Evolutionary conservation across 2,113 vertebrate genomes (phyloP), one percentile per base, ranked within the genome.

Genomic region (Sinosuthora webbiana): DNA sequence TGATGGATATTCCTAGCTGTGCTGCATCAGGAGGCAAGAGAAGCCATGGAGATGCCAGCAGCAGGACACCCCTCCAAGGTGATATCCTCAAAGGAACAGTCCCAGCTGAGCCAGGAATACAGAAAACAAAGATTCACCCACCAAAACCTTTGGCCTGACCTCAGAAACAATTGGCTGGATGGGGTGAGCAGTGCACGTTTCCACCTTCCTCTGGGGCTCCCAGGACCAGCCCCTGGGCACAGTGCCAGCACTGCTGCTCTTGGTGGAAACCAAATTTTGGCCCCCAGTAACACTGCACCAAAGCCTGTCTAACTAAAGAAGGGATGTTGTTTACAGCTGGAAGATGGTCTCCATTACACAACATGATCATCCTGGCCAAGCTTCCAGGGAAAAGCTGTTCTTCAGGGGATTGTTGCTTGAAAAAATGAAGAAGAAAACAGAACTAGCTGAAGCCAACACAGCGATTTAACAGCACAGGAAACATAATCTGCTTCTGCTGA

Each of bases 301-400:
- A 78, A 92, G 77, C 23, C 80, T 71, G 56, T 82, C 65, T 56
- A 55, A 80, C 42, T 55, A 78, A 93, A 86, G 50, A 74, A 83
- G 94, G 78, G 42, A 71, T 78, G 73, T 60, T 95, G 89, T 95
- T 96, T 95, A 89, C 84, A 94, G 87, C 84, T 94, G 62, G 65
- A 71, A 57, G 53, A 78, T 69, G 53, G 41, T 60, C 44, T 62
- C 57, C 59, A 55, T 94, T 95, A 76, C 94, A 84, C 84, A 95
- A 89, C 2, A 2, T 1, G 1, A 67, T 41, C 24, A 41, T 52
- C 53, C 31, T 59, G 63, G 94, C 87, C 89, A 95, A 71, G 53
- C 56, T 93, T 92, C 49, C 83, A 95, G 57, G 35, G 73, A 92
- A 44, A 87, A 94, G 42, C 37, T 82, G 65, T 30, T 67, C 81